Conservation (phyloP, 2,113 vertebrate species). For the Zeus faber region DNA sequence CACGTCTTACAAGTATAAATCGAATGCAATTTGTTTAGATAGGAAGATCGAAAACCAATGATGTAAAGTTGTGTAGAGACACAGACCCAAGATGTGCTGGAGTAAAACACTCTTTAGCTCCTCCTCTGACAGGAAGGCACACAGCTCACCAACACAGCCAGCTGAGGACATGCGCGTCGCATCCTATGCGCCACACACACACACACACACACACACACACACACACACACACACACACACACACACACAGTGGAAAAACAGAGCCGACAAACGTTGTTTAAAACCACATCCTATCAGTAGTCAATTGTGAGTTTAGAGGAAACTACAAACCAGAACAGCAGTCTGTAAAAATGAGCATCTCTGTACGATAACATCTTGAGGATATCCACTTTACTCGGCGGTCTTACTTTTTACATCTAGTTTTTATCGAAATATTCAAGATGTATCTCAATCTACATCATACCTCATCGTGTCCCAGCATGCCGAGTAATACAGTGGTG, state of each 20-base stretch:
- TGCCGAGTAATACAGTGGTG: constrained; percentile 83
- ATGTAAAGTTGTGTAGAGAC: no score
- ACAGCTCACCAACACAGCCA: constrained; percentile 92
- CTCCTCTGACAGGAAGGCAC: constrained; percentile 90
- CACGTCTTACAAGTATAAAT: no score
- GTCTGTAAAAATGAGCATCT: neutral
- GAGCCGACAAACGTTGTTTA: constrained; percentile 31
- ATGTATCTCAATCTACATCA: constrained; percentile 12
- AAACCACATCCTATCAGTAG: constrained; percentile 71
- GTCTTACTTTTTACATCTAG: no score
- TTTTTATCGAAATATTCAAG: no score
- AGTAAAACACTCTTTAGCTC: constrained; percentile 84
- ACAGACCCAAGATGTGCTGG: constrained; percentile 87
- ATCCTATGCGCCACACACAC: no score
- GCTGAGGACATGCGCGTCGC: constrained; percentile 93
- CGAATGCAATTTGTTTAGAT: no score
- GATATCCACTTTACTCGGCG: no score
- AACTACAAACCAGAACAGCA: no score
- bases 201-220: constrained; percentile 11
- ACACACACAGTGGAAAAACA: neutral
- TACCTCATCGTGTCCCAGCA: constrained; percentile 99
- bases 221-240: constrained; percentile 8
- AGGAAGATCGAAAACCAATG: no score
- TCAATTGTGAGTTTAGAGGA: no score
- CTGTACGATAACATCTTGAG: no score